Evolutionary conservation across 2,888 invertebrate species (phyloP).

Genomic region (Camponotus fellah): DNA sequence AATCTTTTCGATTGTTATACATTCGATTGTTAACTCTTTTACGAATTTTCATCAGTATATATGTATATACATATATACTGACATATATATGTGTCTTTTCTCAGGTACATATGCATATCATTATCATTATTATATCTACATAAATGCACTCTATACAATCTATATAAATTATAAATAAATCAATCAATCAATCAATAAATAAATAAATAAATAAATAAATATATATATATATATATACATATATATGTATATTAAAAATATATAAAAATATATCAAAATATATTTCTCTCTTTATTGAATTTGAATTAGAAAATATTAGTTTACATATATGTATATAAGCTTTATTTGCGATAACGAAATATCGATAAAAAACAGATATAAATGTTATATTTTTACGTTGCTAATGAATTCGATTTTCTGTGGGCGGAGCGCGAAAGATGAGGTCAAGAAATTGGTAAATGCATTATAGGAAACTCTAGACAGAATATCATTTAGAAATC

Average conservation of each 20-base stretch:
- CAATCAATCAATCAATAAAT: too few relatives aligned
- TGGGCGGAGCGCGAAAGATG: conserved; percentile 59
- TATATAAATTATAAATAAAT: too few relatives aligned
- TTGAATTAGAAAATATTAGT: not conserved
- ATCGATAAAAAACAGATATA: conserved; percentile 9
- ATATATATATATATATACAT: not conserved
- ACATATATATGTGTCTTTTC: not conserved
- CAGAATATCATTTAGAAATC: conserved; percentile 75
- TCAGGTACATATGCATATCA: too few relatives aligned
- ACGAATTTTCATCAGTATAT: not conserved
- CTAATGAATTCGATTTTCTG: conserved; percentile 73
- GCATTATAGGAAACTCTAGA: conserved; percentile 71
- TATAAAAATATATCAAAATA: not conserved
- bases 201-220: too few relatives aligned
- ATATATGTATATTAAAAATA: too few relatives aligned
- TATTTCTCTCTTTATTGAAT: not conserved
- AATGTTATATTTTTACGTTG: conserved; percentile 67
- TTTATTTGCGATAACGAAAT: conserved; percentile 4
- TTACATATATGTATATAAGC: not conserved
- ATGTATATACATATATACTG: not conserved
- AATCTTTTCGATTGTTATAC: not conserved
- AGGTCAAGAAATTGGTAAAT: conserved; percentile 75
- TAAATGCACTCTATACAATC: too few relatives aligned
- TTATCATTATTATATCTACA: not conserved
- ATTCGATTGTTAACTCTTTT: not conserved